Base-by-base conservation (phyloP, 2,113 vertebrate genomes). In the Zosterops lateralis region DNA sequence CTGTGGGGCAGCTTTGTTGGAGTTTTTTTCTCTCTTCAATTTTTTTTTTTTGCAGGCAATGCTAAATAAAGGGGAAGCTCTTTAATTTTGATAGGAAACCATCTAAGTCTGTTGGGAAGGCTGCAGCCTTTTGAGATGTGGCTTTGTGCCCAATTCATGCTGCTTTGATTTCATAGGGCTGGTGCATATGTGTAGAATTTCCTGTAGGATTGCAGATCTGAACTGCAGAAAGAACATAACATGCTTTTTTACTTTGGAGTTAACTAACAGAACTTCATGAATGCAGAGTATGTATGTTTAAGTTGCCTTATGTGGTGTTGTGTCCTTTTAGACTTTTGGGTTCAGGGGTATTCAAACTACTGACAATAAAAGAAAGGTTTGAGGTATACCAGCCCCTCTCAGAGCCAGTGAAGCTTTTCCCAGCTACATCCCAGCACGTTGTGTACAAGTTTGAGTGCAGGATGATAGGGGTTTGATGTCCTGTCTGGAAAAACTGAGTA, bases 1-100 rank as follows among this genome's bases (percentile, higher is more conserved):
- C 32, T 78, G 28, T 40, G 14, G 6, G 1, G 9, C 0, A 2
- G 8, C 17, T 74, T 47, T 24, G 13, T 31, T 44, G 17, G 19
- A 3, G 0, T 6, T 51, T 48, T 18, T 73, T n/a, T 17, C 7
- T 4, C 14, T 7, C 7, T 56, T 14, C 28, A 44, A 1, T 68
- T 86, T 72, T 7, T 48, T 87, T 82, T 86, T 38, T 10, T 84
- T 65, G 14, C 29, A 40, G 56, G 10, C 9, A 60, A 11, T 56
- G 12, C 17, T 58, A 28, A 71, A 40, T 68, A 9, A 45, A 53
- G 40, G 10, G 3, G 25, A 40, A 53, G 10, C 7, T 70, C 45
- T 77, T 74, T 32, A 40, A 42, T 71, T 90, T 77, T 74, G 2
- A 5, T 78, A 50, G 70, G 32, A 92, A 67, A 34, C 7, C 15